A percentile compares a stretch with the other conserved stretches of the same genome.
These are phyloP conservation scores for Macrobrachium nipponense DNA, from an alignment of 1,140 invertebrate genomes.

Conservation along the genomic window DNA sequence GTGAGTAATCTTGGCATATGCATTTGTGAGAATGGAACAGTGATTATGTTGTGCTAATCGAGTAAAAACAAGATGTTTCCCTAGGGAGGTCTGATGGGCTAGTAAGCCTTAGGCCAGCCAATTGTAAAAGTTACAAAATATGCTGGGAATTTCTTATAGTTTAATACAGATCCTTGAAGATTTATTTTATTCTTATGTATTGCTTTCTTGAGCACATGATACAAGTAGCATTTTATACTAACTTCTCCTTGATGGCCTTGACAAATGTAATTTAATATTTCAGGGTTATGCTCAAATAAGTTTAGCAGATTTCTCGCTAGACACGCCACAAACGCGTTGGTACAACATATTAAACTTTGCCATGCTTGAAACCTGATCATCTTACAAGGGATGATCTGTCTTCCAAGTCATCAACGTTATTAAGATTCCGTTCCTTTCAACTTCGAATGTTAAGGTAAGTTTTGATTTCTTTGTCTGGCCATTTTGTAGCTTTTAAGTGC, in stretches of 20 bases:
- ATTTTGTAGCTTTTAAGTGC: background rate
- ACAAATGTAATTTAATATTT: slow-evolving; percentile 45
- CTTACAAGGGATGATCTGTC: slow-evolving; percentile 52
- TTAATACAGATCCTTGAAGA: too few relatives aligned
- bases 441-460: slow-evolving; percentile 55
- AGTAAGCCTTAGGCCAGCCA: too few relatives aligned
- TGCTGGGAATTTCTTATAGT: too few relatives aligned
- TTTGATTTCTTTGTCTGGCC: background rate
- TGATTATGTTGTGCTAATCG: too few relatives aligned
- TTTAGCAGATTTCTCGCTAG: slow-evolving; percentile 91
- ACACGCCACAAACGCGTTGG: slow-evolving; percentile 86
- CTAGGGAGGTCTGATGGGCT: too few relatives aligned
- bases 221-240: background rate
- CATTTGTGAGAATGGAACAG: too few relatives aligned
- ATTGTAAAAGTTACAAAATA: too few relatives aligned
- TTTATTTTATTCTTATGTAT: too few relatives aligned
- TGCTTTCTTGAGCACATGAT: background rate
- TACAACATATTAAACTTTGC: slow-evolving; percentile 81
- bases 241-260: background rate
- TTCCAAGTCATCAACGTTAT: slow-evolving; percentile 60
- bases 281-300: slow-evolving; percentile 96
- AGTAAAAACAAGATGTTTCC: too few relatives aligned
- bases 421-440: slow-evolving; percentile 53
- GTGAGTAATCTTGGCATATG: too few relatives aligned
- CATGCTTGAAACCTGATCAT: slow-evolving; percentile 51